Evolutionary conservation across 2,888 invertebrate genomes (phyloP).

Genomic region (Melanargia galathea): DNA sequence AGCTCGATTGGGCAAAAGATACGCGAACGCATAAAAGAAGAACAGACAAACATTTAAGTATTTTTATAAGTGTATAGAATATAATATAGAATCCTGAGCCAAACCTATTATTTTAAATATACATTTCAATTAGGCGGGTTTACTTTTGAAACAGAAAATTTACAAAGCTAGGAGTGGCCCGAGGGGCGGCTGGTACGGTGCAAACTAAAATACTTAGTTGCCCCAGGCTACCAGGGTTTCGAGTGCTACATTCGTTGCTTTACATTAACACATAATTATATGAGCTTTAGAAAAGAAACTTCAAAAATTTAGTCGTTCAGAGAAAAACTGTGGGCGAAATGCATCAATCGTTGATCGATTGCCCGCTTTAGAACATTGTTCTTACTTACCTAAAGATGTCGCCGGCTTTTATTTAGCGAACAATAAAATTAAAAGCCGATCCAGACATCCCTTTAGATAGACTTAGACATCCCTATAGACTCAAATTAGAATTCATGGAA

Average conservation of each 20-base stretch:
- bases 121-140: slow-evolving; percentile 75
- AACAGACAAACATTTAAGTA: too few relatives aligned
- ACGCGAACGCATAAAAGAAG: too few relatives aligned
- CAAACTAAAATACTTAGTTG: slow-evolving; percentile 60
- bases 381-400: too few relatives aligned
- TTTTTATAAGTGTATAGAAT: not conserved
- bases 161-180: slow-evolving; percentile 70
- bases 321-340: not conserved
- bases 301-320: not conserved
- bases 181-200: slow-evolving; percentile 48
- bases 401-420: too few relatives aligned
- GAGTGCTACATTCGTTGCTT: slow-evolving; percentile 32
- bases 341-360: too few relatives aligned
- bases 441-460: too few relatives aligned
- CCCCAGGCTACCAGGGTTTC: slow-evolving; percentile 49
- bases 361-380: too few relatives aligned
- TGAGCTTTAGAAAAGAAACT: not conserved
- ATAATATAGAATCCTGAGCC: slow-evolving; percentile 1
- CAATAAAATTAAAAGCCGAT: too few relatives aligned
- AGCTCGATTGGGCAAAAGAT: too few relatives aligned
- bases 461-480: too few relatives aligned
- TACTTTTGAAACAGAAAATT: slow-evolving; percentile 71
- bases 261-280: not conserved
- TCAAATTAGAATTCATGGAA: too few relatives aligned
- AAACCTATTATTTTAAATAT: slow-evolving; percentile 62